Evolutionary conservation across 2,797 vertebrate species (phyloP), one percentile per base, ranked within the genome.

Genomic region (Sparidentex hasta): DNA sequence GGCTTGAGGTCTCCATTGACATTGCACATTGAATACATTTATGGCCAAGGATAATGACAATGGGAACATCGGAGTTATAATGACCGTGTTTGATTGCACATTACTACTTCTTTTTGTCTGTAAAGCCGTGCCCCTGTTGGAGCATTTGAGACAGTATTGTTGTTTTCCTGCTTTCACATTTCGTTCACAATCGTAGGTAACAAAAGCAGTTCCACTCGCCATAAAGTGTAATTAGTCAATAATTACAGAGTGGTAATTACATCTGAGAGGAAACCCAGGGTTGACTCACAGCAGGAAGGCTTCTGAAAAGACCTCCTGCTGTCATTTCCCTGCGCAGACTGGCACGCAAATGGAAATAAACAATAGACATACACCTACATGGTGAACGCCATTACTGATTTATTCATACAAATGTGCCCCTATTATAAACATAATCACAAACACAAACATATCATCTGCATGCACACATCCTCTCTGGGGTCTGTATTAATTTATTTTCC

Each of bases 221-320:
- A 70, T 89, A 81, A 93, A 94, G 91, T 94, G 90, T 95, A 95
- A 97, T 96, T 96, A 95, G 85, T 94, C 95, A 91, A 51, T 96
- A 96, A 97, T 96, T 96, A 93, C 85, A 88, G 88, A 92, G 77
- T 78, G 92, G 90, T 96, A 96, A 96, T 96, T 96, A 95, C 89
- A 93, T 96, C 90, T 94, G 85, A 95, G 87, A 92, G 93, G 90
- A 90, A 90, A 94, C 81, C 91, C 82, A 84, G 90, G 89, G 90
- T 93, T 94, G 90, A 94, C 77, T 94, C 92, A 82, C 91, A 83
- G 93, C 74, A 88, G 94, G 94, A 90, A 80, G 74, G 80, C 89
- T 91, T 87, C 90, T 80, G 48, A 79, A 82, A 87, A 91, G 92
- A 87, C 84, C 73, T 84, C 89, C 88, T 57, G 76, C 76, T 94